Evolutionary conservation across 2,888 invertebrate species (phyloP).

Genomic region (Heliconius aoede): DNA sequence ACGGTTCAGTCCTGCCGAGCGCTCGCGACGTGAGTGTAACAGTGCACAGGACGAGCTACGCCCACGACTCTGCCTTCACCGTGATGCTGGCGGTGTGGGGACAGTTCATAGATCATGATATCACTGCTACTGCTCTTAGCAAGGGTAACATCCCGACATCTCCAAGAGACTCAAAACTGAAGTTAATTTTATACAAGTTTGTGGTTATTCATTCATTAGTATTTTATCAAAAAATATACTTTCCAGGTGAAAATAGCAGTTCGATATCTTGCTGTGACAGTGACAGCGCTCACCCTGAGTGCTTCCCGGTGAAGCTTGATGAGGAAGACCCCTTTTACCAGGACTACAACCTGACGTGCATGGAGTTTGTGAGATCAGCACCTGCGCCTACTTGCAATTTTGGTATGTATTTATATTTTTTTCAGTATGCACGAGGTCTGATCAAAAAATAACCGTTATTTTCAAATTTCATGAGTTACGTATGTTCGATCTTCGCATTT

Average conservation of each 20-base stretch:
- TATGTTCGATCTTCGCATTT: too few relatives aligned
- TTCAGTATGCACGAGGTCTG: too few relatives aligned
- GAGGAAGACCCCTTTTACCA: constrained; percentile 88
- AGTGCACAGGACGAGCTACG: constrained; percentile 89
- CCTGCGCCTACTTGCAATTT: constrained; percentile 90
- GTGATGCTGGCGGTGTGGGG: constrained; percentile 95
- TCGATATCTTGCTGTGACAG: constrained; percentile 91
- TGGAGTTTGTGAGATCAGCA: constrained; percentile 93
- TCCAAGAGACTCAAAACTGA: neutral
- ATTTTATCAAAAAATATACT: neutral
- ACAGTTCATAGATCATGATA: constrained; percentile 94
- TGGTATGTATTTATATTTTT: constrained; percentile 70
- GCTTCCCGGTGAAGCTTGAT: constrained; percentile 89
- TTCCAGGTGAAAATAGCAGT: constrained; percentile 85
- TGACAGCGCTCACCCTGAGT: constrained; percentile 87
- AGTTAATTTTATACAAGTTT: neutral
- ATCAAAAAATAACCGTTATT: too few relatives aligned
- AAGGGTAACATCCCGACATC: constrained; percentile 74
- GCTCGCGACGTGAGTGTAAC: constrained; percentile 89
- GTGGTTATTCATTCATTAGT: neutral
- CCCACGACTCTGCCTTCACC: constrained; percentile 89
- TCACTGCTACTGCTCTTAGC: constrained; percentile 91
- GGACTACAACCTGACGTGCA: constrained; percentile 87
- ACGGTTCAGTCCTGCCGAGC: constrained; percentile 85
- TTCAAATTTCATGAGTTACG: too few relatives aligned